Conservation (phyloP, 2,113 vertebrate genomes). For the Conger conger region DNA sequence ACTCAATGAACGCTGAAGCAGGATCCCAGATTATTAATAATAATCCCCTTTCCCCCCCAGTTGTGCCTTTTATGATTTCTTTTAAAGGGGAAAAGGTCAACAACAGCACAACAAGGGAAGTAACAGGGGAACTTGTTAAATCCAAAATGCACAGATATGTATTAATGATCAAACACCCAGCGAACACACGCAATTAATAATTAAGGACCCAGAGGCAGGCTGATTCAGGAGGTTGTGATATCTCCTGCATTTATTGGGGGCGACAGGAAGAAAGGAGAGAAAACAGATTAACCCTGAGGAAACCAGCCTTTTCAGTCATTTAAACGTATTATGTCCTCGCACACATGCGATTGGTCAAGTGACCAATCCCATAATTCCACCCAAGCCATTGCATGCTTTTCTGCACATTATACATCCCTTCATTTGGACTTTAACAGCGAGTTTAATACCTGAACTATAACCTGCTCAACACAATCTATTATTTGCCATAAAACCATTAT, state of each 20-base stretch:
- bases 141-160: conserved; percentile 2
- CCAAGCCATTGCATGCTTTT: no score
- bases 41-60: neutral
- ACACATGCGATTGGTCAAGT: neutral
- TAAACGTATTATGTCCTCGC: neutral
- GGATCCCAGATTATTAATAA: neutral
- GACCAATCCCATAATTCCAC: neutral
- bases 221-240: neutral
- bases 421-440: no score
- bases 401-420: neutral
- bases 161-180: conserved; percentile 19
- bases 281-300: neutral
- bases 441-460: no score
- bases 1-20: neutral
- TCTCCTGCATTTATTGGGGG: neutral
- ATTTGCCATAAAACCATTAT: no score
- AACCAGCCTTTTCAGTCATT: neutral
- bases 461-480: no score
- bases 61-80: neutral
- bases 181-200: conserved; percentile 22
- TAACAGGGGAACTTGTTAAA: neutral
- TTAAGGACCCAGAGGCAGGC: conserved; percentile 21
- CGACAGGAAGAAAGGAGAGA: neutral
- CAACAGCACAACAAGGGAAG: neutral
- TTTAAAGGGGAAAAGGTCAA: conserved; percentile 10